A percentile compares a stretch with the other conserved stretches of the same genome.
phyloP scores from a whole-genome alignment of 2,113 vertebrate species.

The Heteronetta atricapilla region DNA sequence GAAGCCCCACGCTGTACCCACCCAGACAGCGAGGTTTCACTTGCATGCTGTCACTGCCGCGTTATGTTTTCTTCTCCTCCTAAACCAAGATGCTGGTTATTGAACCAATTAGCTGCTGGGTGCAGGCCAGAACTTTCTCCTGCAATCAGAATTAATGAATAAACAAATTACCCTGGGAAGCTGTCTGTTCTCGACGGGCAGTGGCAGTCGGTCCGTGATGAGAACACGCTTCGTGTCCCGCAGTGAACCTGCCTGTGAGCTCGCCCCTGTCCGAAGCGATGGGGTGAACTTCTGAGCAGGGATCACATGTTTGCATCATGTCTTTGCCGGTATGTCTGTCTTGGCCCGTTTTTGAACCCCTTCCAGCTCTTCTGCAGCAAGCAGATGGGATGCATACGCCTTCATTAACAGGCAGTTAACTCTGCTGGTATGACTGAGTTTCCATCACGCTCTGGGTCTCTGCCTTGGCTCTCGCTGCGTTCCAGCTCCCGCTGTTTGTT shows the following conservation, averaged over 20 bases:
- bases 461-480: constrained; percentile 41
- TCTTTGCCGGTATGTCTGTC: constrained; percentile 17
- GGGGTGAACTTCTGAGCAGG: not conserved
- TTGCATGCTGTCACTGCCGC: not conserved
- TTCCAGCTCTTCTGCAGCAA: constrained; percentile 55
- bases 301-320: not conserved
- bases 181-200: not conserved
- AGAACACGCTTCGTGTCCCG: fast-evolving
- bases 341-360: constrained; percentile 35
- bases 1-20: not conserved
- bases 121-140: constrained; percentile 60
- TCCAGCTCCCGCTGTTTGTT: constrained; percentile 48
- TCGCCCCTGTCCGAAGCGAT: fast-evolving
- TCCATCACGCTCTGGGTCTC: constrained; percentile 10
- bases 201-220: not conserved
- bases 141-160: constrained; percentile 59
- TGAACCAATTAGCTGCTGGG: constrained; percentile 65
- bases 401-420: constrained; percentile 63
- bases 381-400: constrained; percentile 66
- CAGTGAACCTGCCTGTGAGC: not conserved
- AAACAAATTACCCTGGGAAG: constrained; percentile 20
- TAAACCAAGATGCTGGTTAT: constrained; percentile 33
- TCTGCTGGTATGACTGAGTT: not conserved
- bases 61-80: constrained; percentile 3
- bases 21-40: not conserved